These are phyloP conservation scores for Trissoscelio sp. DNA, from an alignment of 2,888 invertebrate species.

Conservation along the genomic window DNA sequence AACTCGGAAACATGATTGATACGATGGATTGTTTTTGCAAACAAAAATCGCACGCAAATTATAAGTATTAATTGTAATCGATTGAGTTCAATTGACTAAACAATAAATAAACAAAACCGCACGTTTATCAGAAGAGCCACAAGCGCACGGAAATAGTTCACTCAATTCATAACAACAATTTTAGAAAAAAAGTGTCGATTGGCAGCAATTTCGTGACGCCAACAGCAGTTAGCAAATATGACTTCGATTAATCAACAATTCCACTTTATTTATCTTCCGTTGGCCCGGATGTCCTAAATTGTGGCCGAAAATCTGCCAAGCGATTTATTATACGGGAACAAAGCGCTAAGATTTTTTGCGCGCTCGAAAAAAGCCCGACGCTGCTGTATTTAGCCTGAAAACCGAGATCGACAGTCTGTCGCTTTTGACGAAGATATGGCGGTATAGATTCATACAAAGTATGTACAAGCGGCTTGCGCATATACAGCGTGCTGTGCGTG, in stretches of 20 bases:
- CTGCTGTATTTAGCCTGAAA: slow-evolving; percentile 23
- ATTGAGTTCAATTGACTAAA: neutral
- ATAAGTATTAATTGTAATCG: slow-evolving; percentile 3
- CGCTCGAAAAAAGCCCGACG: slow-evolving; percentile 26
- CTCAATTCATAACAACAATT: slow-evolving; percentile 27
- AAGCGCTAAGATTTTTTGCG: slow-evolving; percentile 44
- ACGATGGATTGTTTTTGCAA: neutral
- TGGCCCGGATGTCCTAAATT: slow-evolving; percentile 7
- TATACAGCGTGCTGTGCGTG: slow-evolving; percentile 31
- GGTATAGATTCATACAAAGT: slow-evolving; percentile 53
- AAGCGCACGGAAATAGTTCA: neutral
- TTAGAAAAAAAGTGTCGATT: slow-evolving; percentile 28
- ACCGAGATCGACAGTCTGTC: slow-evolving; percentile 58
- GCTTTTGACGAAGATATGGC: slow-evolving; percentile 58
- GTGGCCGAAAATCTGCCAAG: slow-evolving; percentile 37
- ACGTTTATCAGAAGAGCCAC: slow-evolving; percentile 1
- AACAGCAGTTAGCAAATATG: slow-evolving; percentile 52
- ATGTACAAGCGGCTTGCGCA: slow-evolving; percentile 34
- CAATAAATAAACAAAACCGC: slow-evolving; percentile 17
- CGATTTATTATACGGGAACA: slow-evolving; percentile 46
- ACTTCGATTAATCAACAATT: slow-evolving; percentile 56
- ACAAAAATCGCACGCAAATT: neutral
- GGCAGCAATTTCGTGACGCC: slow-evolving; percentile 22
- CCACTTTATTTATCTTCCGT: slow-evolving; percentile 38
- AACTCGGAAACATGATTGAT: neutral